Conservation (phyloP, 1,140 invertebrate genomes). For the Camponotus floridanus region DNA sequence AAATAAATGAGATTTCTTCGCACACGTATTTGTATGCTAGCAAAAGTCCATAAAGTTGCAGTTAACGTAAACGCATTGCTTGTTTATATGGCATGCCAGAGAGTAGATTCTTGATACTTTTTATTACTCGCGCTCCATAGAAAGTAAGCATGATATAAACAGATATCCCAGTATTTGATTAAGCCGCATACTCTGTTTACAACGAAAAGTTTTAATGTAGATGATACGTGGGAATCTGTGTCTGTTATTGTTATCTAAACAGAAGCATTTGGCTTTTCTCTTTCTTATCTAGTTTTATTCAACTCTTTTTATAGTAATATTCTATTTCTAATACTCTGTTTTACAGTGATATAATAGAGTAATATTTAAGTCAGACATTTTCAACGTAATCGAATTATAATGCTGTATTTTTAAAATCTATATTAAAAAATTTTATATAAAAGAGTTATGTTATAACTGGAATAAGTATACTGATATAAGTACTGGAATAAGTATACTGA, state of each 20-base stretch:
- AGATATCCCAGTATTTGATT: constrained; percentile 18
- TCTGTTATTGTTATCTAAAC: constrained; percentile 1
- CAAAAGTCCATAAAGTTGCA: constrained; percentile 47
- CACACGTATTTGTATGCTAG: constrained; percentile 28
- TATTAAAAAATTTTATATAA: neutral
- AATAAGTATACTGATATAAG: no score
- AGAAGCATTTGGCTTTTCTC: neutral
- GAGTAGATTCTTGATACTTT: constrained; percentile 16
- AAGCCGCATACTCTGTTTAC: constrained; percentile 8
- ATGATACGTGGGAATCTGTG: neutral
- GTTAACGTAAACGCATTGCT: constrained; percentile 48
- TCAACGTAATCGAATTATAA: neutral
- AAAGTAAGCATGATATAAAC: constrained; percentile 52
- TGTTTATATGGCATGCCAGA: constrained; percentile 42
- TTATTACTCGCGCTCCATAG: constrained; percentile 21
- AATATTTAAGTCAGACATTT: neutral
- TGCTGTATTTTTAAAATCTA: neutral
- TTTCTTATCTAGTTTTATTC: constrained; percentile 1
- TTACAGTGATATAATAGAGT: no score
- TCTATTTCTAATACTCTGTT: no score
- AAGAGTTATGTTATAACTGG: neutral
- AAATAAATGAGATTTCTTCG: constrained; percentile 53
- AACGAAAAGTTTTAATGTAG: constrained; percentile 17
- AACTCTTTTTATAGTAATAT: neutral
- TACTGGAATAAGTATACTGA: neutral